Conservation (phyloP, 2,113 vertebrate species). For the Danionella cerebrum region DNA sequence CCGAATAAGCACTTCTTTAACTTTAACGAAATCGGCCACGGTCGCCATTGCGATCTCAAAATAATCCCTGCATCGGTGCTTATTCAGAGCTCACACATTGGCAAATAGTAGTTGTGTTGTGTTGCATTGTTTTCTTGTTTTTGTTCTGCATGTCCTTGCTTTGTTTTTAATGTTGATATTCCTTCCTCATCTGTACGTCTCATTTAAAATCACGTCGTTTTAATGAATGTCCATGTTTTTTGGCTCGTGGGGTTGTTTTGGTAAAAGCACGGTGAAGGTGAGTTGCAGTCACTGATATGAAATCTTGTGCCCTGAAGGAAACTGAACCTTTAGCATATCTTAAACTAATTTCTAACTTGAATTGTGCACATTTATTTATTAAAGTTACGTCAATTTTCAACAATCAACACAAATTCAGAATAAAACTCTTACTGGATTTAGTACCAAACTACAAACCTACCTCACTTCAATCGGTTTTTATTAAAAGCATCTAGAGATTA, state of each 20-base stretch:
- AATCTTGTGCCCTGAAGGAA: not conserved
- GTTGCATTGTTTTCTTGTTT: constrained; percentile 81
- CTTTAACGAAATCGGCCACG: not conserved
- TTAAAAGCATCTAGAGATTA: too few relatives aligned
- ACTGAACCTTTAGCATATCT: too few relatives aligned
- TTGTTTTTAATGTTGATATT: constrained; percentile 51
- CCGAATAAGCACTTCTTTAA: constrained; percentile 79
- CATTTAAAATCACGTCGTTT: not conserved
- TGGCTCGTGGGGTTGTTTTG: not conserved
- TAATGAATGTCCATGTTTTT: not conserved
- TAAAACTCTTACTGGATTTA: too few relatives aligned
- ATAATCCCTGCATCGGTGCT: constrained; percentile 64
- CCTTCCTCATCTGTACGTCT: constrained; percentile 48
- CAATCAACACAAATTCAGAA: too few relatives aligned
- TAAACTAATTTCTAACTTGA: too few relatives aligned
- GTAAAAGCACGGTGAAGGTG: not conserved
- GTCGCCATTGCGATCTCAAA: not conserved
- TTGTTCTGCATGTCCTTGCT: constrained; percentile 52
- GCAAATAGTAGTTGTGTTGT: constrained; percentile 78
- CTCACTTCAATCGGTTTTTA: too few relatives aligned
- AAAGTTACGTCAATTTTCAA: too few relatives aligned
- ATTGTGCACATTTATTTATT: too few relatives aligned
- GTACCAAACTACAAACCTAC: too few relatives aligned
- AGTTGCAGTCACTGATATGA: not conserved
- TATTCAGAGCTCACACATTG: constrained; percentile 98